Percentiles rank a stretch among this genome's conserved stretches.
Conservation (phyloP, 2,113 vertebrate genomes). For the Mola mola region DNA sequence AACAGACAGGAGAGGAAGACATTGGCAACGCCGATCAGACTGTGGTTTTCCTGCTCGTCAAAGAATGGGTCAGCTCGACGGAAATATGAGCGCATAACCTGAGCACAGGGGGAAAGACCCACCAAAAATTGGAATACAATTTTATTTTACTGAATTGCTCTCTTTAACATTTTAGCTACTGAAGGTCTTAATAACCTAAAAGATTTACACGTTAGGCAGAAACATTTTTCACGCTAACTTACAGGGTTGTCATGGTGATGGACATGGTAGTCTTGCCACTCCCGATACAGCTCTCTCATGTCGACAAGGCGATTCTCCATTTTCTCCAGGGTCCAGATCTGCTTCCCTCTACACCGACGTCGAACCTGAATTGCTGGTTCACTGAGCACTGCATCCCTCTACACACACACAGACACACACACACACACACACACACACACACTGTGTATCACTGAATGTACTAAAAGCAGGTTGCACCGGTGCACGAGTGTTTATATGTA, state of each 20-base stretch:
- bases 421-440: not conserved
- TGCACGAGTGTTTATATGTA: not conserved
- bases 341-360: slow-evolving; percentile 93
- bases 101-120: not conserved
- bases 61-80: slow-evolving; percentile 94
- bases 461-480: not conserved
- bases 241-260: slow-evolving; percentile 90
- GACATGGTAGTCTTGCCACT: slow-evolving; percentile 92
- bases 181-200: too few species aligned
- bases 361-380: slow-evolving; percentile 96
- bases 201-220: not conserved
- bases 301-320: slow-evolving; percentile 95
- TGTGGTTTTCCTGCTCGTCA: slow-evolving; percentile 96
- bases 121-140: not conserved
- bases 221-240: slow-evolving; percentile 40
- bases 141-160: not conserved
- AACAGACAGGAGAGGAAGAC: slow-evolving; percentile 96
- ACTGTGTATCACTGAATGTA: not conserved
- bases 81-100: slow-evolving; percentile 92
- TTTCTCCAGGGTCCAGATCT: slow-evolving; percentile 98
- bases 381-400: slow-evolving; percentile 94
- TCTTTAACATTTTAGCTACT: too few species aligned
- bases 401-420: slow-evolving; percentile 14
- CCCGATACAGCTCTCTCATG: slow-evolving; percentile 97
- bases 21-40: slow-evolving; percentile 95